Evolutionary conservation across 1,140 invertebrate genomes (phyloP).

Genomic region (Ostrea edulis): DNA sequence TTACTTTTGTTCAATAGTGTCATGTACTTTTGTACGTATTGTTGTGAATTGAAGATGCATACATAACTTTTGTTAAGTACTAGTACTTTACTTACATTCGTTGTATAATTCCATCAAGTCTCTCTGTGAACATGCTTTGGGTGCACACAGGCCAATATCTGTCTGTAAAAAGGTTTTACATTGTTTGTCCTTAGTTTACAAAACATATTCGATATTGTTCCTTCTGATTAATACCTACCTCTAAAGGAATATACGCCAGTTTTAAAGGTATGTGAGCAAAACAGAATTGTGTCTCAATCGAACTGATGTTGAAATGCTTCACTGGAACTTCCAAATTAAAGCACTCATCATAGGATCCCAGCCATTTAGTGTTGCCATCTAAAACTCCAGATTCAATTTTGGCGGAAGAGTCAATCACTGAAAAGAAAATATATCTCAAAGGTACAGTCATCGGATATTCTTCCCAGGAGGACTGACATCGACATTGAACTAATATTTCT

Average conservation of each 20-base stretch:
- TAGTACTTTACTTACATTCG: background rate
- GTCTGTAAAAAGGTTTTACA: background rate
- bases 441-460: background rate
- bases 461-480: background rate
- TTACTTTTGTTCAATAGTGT: no score
- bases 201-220: background rate
- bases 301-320: background rate
- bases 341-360: background rate
- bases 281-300: background rate
- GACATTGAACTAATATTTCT: background rate
- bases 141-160: background rate
- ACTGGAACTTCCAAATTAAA: background rate
- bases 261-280: background rate
- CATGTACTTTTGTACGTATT: no score
- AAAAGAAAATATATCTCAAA: background rate
- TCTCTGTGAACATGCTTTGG: background rate
- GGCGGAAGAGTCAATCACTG: background rate
- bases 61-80: no score
- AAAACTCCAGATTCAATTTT: background rate
- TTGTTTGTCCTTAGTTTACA: background rate
- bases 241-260: background rate
- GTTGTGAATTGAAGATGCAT: no score
- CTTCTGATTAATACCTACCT: background rate
- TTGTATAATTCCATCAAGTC: background rate
- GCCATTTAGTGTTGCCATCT: background rate